Evolutionary conservation across 2,888 invertebrate genomes (phyloP), one percentile per base, ranked within the genome.

Genomic region (Bhutanitis thaidina): DNA sequence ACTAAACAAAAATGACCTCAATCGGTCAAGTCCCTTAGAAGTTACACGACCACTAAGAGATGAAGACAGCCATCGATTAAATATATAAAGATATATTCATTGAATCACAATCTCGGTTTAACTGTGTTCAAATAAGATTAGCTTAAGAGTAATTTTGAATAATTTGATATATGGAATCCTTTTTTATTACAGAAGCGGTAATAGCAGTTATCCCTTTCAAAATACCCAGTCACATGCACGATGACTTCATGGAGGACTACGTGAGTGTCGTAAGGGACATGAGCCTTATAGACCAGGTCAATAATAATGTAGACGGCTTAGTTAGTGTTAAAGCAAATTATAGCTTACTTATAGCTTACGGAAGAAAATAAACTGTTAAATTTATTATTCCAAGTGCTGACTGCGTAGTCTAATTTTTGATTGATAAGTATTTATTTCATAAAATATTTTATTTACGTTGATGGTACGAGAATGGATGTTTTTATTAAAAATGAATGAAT

Each of bases 101-200:
- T 30, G n/a, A 3, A 30, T n/a, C 3, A 4, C 3, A 10, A 10
- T 30, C n/a, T 30, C 3, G 4, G n/a, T 0, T n/a, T n/a, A n/a
- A n/a, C n/a, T n/a, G n/a, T n/a, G n/a, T n/a, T n/a, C n/a, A n/a
- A n/a, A n/a, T n/a, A n/a, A n/a, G n/a, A n/a, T 30, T 30, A 4
- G 4, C n/a, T 30, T 30, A n/a, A 2, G 4, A 8, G 4, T n/a
- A 4, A n/a, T 30, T 30, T 30, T 1, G 30, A n/a, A n/a, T 53
- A 9, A 39, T 27, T 29, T 7, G 20, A 20, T 20, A 20, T 3
- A 20, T 20, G 2, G 20, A n/a, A n/a, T 20, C 3, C 2, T 20
- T 3, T 20, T 20, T 20, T 10, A 8, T 86, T 87, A 37, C 75
- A 93, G 94, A 92, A 63, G 92, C 94, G 35, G 81, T 93, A 0